Evolutionary conservation across 1,140 invertebrate species (phyloP), one percentile per base, ranked within the genome.

Genomic region (Leptonema lineaticorne): DNA sequence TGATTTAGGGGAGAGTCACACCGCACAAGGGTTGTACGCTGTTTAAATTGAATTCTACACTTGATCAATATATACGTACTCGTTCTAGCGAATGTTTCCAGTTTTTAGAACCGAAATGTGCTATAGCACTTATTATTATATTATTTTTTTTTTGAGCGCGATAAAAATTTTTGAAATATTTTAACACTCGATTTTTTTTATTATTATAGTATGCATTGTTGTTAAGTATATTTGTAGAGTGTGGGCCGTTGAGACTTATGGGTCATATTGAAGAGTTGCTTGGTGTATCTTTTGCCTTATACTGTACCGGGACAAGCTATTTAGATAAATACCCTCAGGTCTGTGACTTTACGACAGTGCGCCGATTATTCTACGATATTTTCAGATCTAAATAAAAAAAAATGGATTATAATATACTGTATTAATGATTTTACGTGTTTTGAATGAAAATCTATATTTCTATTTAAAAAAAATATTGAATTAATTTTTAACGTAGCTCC

Each of bases 241-340:
- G 46, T 41, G 16, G 48, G 46, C 48, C 56, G 33, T 67, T 37
- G 65, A 67, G 65, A 67, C 65, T 59, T 67, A 67, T 59, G 57
- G 65, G 56, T 46, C 53, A 67, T 37, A 59, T 58, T 67, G 56
- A 29, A 59, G 65, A 67, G 30, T 18, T 14, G 56, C 20, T 59
- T 37, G n/a, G 33, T 46, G 65, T 58, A 67, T 67, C 53, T 67
- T 18, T 56, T 33, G 59, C 37, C 59, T 37, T 62, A 33, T 33
- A 33, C 37, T 45, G 30, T 41, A 37, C 59, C 30, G 45, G 56
- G 65, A 67, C 65, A 58, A 29, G 65, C 65, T 59, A 67, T 67
- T 67, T 67, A 67, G 65, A 67, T 67, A 67, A 67, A 67, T 67
- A 67, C 65, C 56, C 59, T 62, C 59, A 58, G 65, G 56, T 59